These are phyloP conservation scores for Rhinolophus ferrumequinum DNA, from an alignment of 2,113 vertebrate species.

Conservation along the genomic window DNA sequence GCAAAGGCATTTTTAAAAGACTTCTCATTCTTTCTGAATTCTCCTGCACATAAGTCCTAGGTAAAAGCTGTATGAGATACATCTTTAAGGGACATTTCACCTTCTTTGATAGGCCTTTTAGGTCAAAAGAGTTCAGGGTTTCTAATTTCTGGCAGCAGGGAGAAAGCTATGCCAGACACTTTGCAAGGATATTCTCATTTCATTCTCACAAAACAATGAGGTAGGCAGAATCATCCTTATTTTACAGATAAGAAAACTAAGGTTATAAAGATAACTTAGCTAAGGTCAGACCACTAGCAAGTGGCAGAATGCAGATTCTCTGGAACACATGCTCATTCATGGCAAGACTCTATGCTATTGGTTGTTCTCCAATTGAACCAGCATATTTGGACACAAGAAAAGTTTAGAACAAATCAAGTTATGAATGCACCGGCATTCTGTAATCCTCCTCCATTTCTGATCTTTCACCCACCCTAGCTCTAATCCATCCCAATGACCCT, in stretches of 20 bases:
- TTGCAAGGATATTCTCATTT: not conserved
- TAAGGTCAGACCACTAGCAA: not conserved
- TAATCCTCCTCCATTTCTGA: not conserved
- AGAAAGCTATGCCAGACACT: not conserved
- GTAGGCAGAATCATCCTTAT: not conserved
- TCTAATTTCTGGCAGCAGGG: not conserved
- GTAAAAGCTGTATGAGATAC: not conserved
- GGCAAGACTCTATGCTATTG: not conserved
- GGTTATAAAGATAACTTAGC: not conserved
- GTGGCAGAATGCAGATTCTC: not conserved
- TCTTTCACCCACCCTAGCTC: not conserved
- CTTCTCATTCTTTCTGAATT: not conserved
- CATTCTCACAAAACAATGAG: not conserved
- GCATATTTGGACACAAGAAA: not conserved
- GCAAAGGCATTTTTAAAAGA: not conserved
- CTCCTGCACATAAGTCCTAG: not conserved
- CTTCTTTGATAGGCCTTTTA: not conserved
- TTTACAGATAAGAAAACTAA: not conserved
- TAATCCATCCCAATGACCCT: not conserved
- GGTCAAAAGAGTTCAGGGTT: not conserved
- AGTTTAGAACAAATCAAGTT: not conserved
- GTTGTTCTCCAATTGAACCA: not conserved
- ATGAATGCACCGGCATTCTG: not conserved
- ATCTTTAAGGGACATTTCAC: not conserved
- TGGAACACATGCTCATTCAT: not conserved